Percentiles rank a stretch among this genome's conserved stretches.
Evolutionary conservation across 2,113 vertebrate species (phyloP).

Genomic region (Gobio gobio): DNA sequence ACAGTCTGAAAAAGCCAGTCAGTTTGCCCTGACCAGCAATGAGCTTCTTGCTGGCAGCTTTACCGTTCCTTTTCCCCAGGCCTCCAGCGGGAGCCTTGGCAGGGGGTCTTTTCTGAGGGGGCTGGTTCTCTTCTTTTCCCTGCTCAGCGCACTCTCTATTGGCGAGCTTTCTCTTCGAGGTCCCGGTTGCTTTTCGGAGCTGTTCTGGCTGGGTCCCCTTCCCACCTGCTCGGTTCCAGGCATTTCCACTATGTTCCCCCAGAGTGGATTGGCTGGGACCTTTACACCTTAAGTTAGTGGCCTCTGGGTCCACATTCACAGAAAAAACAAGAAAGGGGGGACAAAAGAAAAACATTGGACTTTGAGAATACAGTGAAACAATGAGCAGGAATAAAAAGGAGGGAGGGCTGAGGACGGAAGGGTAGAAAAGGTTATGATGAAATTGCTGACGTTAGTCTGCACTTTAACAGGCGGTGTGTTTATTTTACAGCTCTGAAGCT

Average conservation of each 20-base stretch:
- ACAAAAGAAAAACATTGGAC: conserved; percentile 24
- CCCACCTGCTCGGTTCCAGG: conserved; percentile 69
- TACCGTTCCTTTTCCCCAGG: conserved; percentile 69
- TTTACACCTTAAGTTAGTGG: conserved; percentile 56
- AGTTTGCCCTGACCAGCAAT: conserved; percentile 88
- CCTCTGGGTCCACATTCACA: conserved; percentile 66
- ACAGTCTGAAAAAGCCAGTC: conserved; percentile 87
- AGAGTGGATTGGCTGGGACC: conserved; percentile 59
- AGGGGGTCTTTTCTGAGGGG: conserved; percentile 74
- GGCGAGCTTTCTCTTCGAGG: conserved; percentile 83
- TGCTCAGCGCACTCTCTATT: conserved; percentile 69
- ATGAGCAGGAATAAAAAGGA: conserved; percentile 56
- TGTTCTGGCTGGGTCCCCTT: conserved; percentile 63
- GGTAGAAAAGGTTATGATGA: conserved; percentile 60
- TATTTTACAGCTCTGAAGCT: conserved; percentile 64
- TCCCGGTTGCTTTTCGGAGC: conserved; percentile 72
- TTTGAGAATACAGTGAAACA: conserved; percentile 63
- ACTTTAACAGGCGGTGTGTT: conserved; percentile 68
- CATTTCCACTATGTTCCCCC: conserved; percentile 77
- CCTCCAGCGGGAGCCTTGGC: conserved; percentile 64
- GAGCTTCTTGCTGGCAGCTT: conserved; percentile 76
- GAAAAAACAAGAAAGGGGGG: conserved; percentile 47
- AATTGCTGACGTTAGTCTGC: conserved; percentile 69
- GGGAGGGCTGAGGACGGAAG: not conserved
- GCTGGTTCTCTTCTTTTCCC: conserved; percentile 76